These are phyloP conservation scores for Noctua fimbriata DNA, from an alignment of 2,888 invertebrate genomes.

Conservation along the genomic window DNA sequence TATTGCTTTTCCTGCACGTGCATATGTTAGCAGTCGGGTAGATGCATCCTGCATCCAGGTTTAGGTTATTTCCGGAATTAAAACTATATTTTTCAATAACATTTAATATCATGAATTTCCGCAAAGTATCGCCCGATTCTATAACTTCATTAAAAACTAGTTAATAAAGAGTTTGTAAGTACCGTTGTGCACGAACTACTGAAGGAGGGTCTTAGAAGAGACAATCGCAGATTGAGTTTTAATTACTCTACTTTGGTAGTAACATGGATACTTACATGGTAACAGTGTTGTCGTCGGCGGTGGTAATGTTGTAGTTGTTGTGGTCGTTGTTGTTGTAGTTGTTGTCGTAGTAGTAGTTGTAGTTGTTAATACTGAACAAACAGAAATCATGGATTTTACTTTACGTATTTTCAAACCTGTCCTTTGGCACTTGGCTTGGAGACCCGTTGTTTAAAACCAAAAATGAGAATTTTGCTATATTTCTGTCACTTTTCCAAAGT, in stretches of 20 bases:
- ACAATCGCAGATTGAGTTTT: neutral
- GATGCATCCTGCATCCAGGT: too few relatives aligned
- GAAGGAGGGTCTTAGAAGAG: neutral
- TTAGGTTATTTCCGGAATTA: too few relatives aligned
- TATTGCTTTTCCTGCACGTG: too few relatives aligned
- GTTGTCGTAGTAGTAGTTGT: constrained; percentile 83
- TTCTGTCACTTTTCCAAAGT: neutral
- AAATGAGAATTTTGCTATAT: neutral
- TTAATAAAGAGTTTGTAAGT: neutral
- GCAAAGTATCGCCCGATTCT: too few relatives aligned
- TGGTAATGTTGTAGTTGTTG: constrained; percentile 79
- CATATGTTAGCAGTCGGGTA: too few relatives aligned
- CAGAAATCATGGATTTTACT: neutral
- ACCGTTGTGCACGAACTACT: neutral
- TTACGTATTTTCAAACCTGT: neutral
- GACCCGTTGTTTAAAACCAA: neutral
- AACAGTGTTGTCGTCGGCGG: constrained; percentile 78
- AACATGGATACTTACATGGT: constrained; percentile 76
- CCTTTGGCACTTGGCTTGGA: neutral
- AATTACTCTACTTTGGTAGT: neutral
- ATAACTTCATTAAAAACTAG: neutral
- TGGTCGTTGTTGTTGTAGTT: constrained; percentile 81
- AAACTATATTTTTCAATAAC: too few relatives aligned
- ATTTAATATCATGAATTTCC: too few relatives aligned
- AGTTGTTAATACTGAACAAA: constrained; percentile 81